Evolutionary conservation across 2,113 vertebrate species (phyloP).

Genomic region (Chionomys nivalis): DNA sequence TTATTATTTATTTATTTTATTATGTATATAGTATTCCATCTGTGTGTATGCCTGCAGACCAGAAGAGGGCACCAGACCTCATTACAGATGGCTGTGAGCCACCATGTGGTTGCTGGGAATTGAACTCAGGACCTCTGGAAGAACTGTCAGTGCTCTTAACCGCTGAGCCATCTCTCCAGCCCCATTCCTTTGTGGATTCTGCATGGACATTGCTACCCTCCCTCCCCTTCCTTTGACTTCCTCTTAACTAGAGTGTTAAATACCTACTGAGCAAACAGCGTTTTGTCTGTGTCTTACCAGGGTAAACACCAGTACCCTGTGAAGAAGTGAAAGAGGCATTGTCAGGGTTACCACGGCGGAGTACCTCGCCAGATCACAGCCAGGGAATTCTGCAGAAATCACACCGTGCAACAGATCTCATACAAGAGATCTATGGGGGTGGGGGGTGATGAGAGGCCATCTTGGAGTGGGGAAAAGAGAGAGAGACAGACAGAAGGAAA

Average conservation of each 20-base stretch:
- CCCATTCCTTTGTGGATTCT: not conserved
- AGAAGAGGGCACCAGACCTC: too few relatives aligned
- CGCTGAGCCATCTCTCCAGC: too few relatives aligned
- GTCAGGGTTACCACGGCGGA: fast-evolving
- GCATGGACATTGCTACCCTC: not conserved
- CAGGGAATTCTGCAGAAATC: not conserved
- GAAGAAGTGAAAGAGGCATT: not conserved
- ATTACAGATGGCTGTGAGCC: too few relatives aligned
- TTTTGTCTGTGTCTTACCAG: not conserved
- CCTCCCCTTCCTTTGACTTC: constrained; percentile 38
- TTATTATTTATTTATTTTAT: too few relatives aligned
- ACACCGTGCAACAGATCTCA: not conserved
- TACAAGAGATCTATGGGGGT: not conserved
- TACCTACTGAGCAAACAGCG: constrained; percentile 39
- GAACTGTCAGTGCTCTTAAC: too few relatives aligned
- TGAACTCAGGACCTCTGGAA: too few relatives aligned
- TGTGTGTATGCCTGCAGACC: too few relatives aligned
- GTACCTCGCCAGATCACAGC: not conserved
- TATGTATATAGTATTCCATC: too few relatives aligned
- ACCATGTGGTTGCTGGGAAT: too few relatives aligned
- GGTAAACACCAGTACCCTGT: constrained; percentile 19
- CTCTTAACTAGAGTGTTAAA: constrained; percentile 43
- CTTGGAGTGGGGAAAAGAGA: too few relatives aligned
- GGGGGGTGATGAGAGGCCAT: too few relatives aligned
- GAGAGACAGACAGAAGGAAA: too few relatives aligned